Percentiles rank a stretch among this genome's conserved stretches.
Conservation (phyloP, 2,797 vertebrate species). For the Macropodus opercularis region DNA sequence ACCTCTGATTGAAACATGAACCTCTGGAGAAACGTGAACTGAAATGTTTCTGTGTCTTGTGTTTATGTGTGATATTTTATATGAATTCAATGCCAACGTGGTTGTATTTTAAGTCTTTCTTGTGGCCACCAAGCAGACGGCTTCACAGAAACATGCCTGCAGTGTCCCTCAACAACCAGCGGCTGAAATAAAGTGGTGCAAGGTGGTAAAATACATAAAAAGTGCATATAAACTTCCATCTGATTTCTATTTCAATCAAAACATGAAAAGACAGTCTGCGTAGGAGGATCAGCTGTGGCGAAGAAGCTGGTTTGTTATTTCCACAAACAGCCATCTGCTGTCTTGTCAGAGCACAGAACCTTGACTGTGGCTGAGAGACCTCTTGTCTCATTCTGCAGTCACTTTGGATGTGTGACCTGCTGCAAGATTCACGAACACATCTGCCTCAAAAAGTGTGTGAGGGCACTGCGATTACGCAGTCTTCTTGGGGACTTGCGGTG, state of each 20-base stretch:
- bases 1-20: constrained; percentile 1
- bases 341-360: constrained; percentile 69
- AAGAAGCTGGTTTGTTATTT: constrained; percentile 67
- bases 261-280: constrained; percentile 50
- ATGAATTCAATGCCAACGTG: too few species aligned
- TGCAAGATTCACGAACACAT: constrained; percentile 66
- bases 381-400: constrained; percentile 73
- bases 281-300: constrained; percentile 37
- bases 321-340: constrained; percentile 74
- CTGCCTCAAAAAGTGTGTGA: constrained; percentile 59
- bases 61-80: too few species aligned
- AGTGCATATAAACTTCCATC: background rate
- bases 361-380: constrained; percentile 69
- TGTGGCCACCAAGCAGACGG: too few species aligned
- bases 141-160: too few species aligned
- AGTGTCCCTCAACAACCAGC: constrained; percentile 1
- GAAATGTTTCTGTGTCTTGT: too few species aligned
- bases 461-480: constrained; percentile 40
- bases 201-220: constrained; percentile 8
- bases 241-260: constrained; percentile 42
- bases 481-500: constrained; percentile 12
- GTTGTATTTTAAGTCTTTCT: too few species aligned
- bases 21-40: constrained; percentile 3
- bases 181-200: constrained; percentile 3
- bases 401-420: constrained; percentile 65